Evolutionary conservation across 2,888 invertebrate species (phyloP), one percentile per base, ranked within the genome.

Genomic region (Dasypogon diadema): DNA sequence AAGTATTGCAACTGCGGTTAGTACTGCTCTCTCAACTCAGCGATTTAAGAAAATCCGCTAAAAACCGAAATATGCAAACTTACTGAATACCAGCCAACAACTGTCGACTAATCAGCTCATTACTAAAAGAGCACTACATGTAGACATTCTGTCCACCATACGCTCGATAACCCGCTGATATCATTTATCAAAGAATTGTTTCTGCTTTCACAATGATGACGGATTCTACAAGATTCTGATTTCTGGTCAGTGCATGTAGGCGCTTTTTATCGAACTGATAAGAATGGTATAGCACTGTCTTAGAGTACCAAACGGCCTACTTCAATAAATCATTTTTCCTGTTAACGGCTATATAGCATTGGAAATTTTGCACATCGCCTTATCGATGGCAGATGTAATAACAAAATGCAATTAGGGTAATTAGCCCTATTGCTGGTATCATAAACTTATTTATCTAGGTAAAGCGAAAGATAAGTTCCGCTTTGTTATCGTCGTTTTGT

Each of bases 211-310:
- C 34, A 34, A 60, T 12, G n/a, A 60, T n/a, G 51, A 51, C 21
- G 51, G 18, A 21, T 18, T 21, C 51, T 51, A 60, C 34, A 21
- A 60, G 21, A 22, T 37, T 60, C 60, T 60, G 26, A 26, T 37
- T 37, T 37, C 60, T 60, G 37, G 34, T 21, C 6, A 60, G 37
- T 2, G 21, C 34, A n/a, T 34, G 12, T 16, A 8, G 18, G 42
- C 10, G 12, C 37, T 58, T 60, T 60, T 60, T 60, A 60, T 60
- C 60, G 37, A 37, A 60, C 60, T 60, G 60, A 60, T 60, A 60
- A 60, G 18, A 1, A 3, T 18, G 10, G 34, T 60, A 60, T 16
- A 34, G 10, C 16, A 37, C 24, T 21, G 34, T 18, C 18, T 5
- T 5, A 34, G 12, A 12, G 34, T 10, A 58, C n/a, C 42, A 42